Evolutionary conservation across 37 sponge, comb jelly and placozoan genomes (phyloP), one percentile per base, ranked within the genome.

Genomic region (Beroe ovata): DNA sequence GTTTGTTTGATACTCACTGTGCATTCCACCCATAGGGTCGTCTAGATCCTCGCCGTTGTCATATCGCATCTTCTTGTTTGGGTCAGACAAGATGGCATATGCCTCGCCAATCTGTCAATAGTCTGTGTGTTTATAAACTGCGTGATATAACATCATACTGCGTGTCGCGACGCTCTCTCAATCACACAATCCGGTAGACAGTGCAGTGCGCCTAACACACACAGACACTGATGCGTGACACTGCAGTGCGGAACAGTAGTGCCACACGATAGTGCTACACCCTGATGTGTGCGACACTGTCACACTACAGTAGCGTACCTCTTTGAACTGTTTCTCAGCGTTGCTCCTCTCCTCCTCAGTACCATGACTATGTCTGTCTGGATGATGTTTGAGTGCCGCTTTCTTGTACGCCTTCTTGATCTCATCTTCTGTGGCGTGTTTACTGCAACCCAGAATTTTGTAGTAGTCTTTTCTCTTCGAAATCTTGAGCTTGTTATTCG

Each of bases 401-500:
- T 95, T 95, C 38, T 92, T 88, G 64, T 96, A 99, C 0, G 94
- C 95, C 39, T 93, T 92, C 95, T 96, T 99, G 59, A 99, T 96
- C 60, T 99, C 95, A n/a, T 91, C 91, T 18, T 92, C 91, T n/a
- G 91, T 90, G 0, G 95, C 95, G 60, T 60, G 60, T 47, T 60
- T 90, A 11, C 60, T 88, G 23, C 96, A 90, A 1, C 91, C 94
- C 0, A 99, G 92, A 30, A 99, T 92, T 72, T 96, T 99, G 91
- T 99, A 99, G 69, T 95, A 99, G 89, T 99, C 95, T 59, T 99
- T 99, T n/a, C 99, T 88, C 88, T 99, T 92, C 81, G 92, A 91
- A 54, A 96, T 84, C 60, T 99, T 96, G 60, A 93, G 92, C 37
- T 69, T 84, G 60, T 54, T 64, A 34, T 95, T 93, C 0, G 94